Evolutionary conservation across 1,140 invertebrate species (phyloP).

Genomic region (Orussus abietinus): DNA sequence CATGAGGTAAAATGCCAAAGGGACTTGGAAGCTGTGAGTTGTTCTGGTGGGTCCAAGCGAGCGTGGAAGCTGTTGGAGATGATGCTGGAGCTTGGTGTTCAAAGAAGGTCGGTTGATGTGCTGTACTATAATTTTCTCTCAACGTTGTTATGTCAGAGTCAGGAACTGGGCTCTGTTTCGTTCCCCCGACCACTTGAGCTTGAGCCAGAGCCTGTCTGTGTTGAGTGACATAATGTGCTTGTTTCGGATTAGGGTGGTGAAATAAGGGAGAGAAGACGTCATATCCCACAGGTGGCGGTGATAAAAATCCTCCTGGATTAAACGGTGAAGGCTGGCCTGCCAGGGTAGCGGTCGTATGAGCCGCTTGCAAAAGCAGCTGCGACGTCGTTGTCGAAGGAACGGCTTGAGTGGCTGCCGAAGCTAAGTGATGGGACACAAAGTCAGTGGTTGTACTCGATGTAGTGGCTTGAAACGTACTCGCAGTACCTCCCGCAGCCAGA

Average conservation of each 20-base stretch:
- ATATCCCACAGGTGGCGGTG: constrained; percentile 64
- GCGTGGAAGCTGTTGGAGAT: constrained; percentile 51
- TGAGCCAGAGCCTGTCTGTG: constrained; percentile 58
- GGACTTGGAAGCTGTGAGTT: constrained; percentile 66
- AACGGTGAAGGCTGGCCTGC: constrained; percentile 63
- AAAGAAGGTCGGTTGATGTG: constrained; percentile 61
- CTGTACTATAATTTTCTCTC: constrained; percentile 57
- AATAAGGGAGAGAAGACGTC: constrained; percentile 71
- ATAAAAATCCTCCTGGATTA: constrained; percentile 66
- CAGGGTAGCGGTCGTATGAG: constrained; percentile 59
- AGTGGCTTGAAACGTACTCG: constrained; percentile 51
- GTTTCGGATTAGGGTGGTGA: constrained; percentile 65
- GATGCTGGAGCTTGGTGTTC: constrained; percentile 58
- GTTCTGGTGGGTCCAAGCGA: constrained; percentile 61
- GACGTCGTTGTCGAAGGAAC: constrained; percentile 58
- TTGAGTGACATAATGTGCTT: constrained; percentile 58
- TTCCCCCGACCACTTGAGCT: constrained; percentile 51
- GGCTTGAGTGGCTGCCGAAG: constrained; percentile 46
- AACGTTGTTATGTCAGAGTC: constrained; percentile 58
- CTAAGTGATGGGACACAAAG: constrained; percentile 61
- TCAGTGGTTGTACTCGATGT: constrained; percentile 52
- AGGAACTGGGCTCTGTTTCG: constrained; percentile 54
- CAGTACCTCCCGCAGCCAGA: constrained; percentile 58
- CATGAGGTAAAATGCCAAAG: constrained; percentile 73
- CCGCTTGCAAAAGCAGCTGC: constrained; percentile 61